phyloP scores from a whole-genome alignment of 2,797 vertebrate species.

The Centroberyx gerrardi region DNA sequence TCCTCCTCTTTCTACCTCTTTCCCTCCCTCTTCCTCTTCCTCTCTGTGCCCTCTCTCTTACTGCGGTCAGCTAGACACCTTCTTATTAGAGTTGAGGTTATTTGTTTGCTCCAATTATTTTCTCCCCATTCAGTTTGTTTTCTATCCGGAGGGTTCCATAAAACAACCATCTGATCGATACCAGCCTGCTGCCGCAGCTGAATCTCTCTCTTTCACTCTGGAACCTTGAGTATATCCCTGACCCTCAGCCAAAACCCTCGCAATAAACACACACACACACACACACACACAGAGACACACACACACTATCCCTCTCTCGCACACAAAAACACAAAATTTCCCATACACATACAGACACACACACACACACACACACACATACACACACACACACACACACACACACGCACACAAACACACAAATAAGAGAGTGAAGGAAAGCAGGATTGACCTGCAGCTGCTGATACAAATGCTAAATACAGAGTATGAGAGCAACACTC shows the following conservation, averaged over 20 bases:
- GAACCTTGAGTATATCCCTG: constrained; percentile 55
- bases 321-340: neutral
- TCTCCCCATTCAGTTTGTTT: constrained; percentile 44
- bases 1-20: neutral
- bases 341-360: neutral
- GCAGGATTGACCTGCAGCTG: too few relatives aligned
- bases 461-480: too few relatives aligned
- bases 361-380: constrained; percentile 16
- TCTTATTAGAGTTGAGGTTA: constrained; percentile 21
- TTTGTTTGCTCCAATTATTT: constrained; percentile 53
- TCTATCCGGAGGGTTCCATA: constrained; percentile 54
- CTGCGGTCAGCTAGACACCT: constrained; percentile 32
- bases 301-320: neutral
- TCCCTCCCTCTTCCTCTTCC: neutral
- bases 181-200: constrained; percentile 24
- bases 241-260: constrained; percentile 44
- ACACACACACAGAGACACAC: neutral
- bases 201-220: constrained; percentile 30
- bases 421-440: too few relatives aligned
- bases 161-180: constrained; percentile 66
- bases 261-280: constrained; percentile 15
- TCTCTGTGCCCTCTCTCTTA: neutral
- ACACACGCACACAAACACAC: too few relatives aligned
- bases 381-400: neutral
- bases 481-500: too few relatives aligned